Base-by-base conservation (phyloP, 2,113 vertebrate species). In the Tetrax tetrax region DNA sequence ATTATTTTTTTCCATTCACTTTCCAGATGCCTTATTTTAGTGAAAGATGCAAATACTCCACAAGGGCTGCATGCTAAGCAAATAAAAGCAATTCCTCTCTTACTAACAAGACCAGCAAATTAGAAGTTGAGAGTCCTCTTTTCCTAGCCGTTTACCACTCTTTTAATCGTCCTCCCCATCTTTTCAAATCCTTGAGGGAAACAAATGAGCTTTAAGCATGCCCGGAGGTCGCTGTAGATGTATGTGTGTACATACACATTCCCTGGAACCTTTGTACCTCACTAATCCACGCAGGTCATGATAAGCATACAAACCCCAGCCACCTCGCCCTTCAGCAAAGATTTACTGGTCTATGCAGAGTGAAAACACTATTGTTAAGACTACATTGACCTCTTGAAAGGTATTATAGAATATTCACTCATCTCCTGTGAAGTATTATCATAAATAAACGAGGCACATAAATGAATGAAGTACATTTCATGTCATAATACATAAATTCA, bases 131-230 rank as follows among this genome's bases (percentile, higher is more conserved):
- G 48, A 50, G 24, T 48, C 37, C 6, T 87, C 63, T 74, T 88
- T 78, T 91, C 59, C 69, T 76, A 45, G 35, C 33, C 12, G 2
- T 84, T 95, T 80, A 63, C 76, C 50, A 9, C 63, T 91, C 69
- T 82, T 79, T 61, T 90, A 94, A 89, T 90, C 50, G 41, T 76
- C 48, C 33, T 76, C 69, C 22, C 54, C 61, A 54, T 90, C 61
- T 96, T 95, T 96, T 74, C 69, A 93, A 94, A 95, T 86, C 78
- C 90, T 95, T 93, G 79, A 94, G 90, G 86, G 94, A 93, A 95
- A 93, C 70, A 89, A 50, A 95, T 69, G 95, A 95, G 93, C 68
- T 96, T 92, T 90, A 94, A 95, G 83, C 47, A 29, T 74, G 89
- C 72, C 93, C 8, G 31, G 43, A 90, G 90, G 93, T 90, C 57